Base-by-base conservation (phyloP, 2,797 vertebrate species). In the Darevskia mixta region DNA sequence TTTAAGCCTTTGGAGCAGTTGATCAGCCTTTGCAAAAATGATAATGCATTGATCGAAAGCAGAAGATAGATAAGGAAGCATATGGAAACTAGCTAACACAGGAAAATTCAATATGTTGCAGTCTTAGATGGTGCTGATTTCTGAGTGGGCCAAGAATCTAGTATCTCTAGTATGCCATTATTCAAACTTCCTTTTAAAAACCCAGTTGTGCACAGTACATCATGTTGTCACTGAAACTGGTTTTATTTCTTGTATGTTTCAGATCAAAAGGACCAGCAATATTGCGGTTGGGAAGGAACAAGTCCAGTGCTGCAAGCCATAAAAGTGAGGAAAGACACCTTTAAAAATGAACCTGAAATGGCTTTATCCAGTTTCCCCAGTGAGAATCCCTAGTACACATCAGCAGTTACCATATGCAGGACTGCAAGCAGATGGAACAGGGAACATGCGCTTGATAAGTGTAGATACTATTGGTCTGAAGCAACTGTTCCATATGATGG, bases 211-310 rank as follows among this genome's bases (percentile, higher is more conserved):
- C 58, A 20, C 5, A 35, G 79, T 75, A 38, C 86, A 82, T 90
- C 83, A 87, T n/a, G 27, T 0, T 73, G 43, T 35, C 11, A 77
- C 23, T 95, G 49, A 79, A 94, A 8, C 2, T 91, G 6, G 76
- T 55, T 89, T 41, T 90, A 88, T 94, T 92, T 80, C 87, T 93
- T 95, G 78, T 96, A 88, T 93, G 84, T 96, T 96, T 94, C 93
- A 94, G 94, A 93, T 71, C 88, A 23, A 93, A 93, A 89, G 80
- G 89, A 92, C 88, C 87, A 4, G 84, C 69, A 20, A 38, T 69
- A 88, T 92, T 69, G 85, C 43, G 67, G 78, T 75, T 93, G 86
- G 91, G 93, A 96, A 90, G 95, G 94, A 92, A 92, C 87, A 76
- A 93, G 79, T 90, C 94, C 91, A 83, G 76, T 87, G 55, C 86